Evolutionary conservation across 2,888 invertebrate species (phyloP), one percentile per base, ranked within the genome.

Genomic region (Leptopterna dolabrata): DNA sequence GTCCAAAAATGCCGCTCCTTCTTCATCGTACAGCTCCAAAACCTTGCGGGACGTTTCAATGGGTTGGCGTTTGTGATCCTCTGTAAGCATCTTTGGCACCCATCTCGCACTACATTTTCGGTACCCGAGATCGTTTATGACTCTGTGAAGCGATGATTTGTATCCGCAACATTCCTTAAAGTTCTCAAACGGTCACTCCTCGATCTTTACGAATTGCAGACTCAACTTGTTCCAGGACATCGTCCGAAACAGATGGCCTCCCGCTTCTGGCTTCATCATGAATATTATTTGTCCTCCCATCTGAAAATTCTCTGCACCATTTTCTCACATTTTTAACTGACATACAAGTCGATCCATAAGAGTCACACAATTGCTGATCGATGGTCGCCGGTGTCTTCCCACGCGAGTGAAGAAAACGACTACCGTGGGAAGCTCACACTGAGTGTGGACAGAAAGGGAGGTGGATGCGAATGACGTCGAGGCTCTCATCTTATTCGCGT

Each of bases 1-100:
- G 73, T 76, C 30, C 24, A 89, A 41, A 45, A 89, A 88, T 45
- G 82, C 85, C 43, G 89, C 88, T 11, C 87, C n/a, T n/a, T n/a
- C 89, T 63, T 89, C 88, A 71, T n/a, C n/a, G n/a, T n/a, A n/a
- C n/a, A n/a, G n/a, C n/a, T n/a, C n/a, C n/a, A n/a, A n/a, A n/a
- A n/a, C 71, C 19, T 71, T 19, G 27, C 19, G 71, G 71, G 27
- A 71, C 71, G 71, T 71, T 19, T 71, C 71, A 71, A 71, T 11
- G 71, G 13, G 71, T 71, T 71, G 19, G 71, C 71, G n/a, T n/a
- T n/a, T n/a, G n/a, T n/a, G n/a, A 71, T 71, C 71, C 71, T 71
- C 11, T 71, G 71, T 71, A n/a, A 71, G 71, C 71, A 71, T n/a
- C n/a, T n/a, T n/a, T n/a, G n/a, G n/a, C n/a, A n/a, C n/a, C n/a